Conservation (phyloP, 2,797 vertebrate genomes). For the Heliangelus exortis region DNA sequence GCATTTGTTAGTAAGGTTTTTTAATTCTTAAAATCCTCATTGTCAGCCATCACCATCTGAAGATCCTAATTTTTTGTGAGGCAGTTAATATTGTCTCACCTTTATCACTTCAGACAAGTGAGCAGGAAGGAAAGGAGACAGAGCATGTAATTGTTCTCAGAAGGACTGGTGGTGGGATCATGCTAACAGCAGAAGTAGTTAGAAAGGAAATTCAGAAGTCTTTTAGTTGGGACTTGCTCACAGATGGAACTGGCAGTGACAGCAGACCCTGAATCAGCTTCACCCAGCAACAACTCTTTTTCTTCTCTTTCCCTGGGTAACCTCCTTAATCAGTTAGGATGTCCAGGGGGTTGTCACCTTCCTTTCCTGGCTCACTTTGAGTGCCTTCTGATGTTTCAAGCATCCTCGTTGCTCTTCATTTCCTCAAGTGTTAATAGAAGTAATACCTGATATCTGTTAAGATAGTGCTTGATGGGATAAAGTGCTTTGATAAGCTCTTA, state of each 20-base stretch:
- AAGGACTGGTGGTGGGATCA: background rate
- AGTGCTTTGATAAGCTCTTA: conserved; percentile 53
- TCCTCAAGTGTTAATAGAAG: conserved; percentile 56
- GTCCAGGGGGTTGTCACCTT: background rate
- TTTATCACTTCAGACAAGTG: conserved; percentile 54
- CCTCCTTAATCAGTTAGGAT: conserved; percentile 21
- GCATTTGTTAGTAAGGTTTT: conserved; percentile 4
- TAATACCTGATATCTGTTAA: conserved; percentile 34
- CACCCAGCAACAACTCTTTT: background rate
- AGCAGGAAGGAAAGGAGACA: background rate
- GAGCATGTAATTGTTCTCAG: conserved; percentile 34
- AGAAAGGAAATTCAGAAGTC: background rate
- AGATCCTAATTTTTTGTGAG: background rate
- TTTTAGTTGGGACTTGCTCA: background rate
- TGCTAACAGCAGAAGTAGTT: background rate
- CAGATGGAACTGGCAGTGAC: conserved; percentile 12
- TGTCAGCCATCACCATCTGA: background rate
- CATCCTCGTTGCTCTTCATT: conserved; percentile 44
- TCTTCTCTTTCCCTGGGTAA: conserved; percentile 7
- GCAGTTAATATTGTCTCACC: conserved; percentile 24
- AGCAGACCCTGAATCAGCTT: background rate
- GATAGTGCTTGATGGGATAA: conserved; percentile 35
- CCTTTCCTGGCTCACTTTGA: background rate
- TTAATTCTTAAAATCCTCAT: conserved; percentile 45
- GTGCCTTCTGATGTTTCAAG: conserved; percentile 23